phyloP scores from a whole-genome alignment of 2,888 invertebrate genomes.

The Tubulanus polymorphus region DNA sequence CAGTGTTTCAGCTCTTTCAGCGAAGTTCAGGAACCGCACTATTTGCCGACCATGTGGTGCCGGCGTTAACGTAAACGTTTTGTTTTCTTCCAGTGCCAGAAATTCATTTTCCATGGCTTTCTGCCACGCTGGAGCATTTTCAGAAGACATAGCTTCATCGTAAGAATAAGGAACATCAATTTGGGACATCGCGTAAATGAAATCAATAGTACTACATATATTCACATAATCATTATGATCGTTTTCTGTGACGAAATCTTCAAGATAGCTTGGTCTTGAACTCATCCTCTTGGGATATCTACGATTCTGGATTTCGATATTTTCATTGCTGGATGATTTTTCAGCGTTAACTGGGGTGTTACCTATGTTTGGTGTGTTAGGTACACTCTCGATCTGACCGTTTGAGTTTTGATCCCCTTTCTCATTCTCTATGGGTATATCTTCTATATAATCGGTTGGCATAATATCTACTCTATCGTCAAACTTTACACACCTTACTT shows the following conservation, averaged over 20 bases:
- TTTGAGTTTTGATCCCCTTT: background rate
- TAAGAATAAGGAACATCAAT: background rate
- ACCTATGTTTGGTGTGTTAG: background rate
- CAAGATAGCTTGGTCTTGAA: conserved; percentile 6
- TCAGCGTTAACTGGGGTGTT: background rate
- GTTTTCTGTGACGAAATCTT: background rate
- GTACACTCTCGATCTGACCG: background rate
- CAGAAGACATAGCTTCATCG: background rate
- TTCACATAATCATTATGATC: background rate
- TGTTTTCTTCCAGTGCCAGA: background rate
- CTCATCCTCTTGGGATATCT: background rate
- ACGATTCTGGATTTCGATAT: background rate
- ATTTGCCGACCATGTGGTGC: background rate
- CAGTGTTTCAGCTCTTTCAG: too few species aligned
- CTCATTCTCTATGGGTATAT: background rate
- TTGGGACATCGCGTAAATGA: background rate
- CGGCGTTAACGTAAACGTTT: background rate
- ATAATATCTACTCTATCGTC: too few species aligned
- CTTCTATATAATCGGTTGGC: too few species aligned
- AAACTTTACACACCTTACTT: conserved; percentile 5
- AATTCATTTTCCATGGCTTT: background rate
- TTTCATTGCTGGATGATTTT: background rate
- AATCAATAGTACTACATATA: background rate
- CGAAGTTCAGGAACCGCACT: too few species aligned
- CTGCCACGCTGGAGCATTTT: background rate